Percentiles rank a stretch among this genome's conserved stretches.
Evolutionary conservation across 2,113 vertebrate genomes (phyloP).

Genomic region (Hydropotes inermis): DNA sequence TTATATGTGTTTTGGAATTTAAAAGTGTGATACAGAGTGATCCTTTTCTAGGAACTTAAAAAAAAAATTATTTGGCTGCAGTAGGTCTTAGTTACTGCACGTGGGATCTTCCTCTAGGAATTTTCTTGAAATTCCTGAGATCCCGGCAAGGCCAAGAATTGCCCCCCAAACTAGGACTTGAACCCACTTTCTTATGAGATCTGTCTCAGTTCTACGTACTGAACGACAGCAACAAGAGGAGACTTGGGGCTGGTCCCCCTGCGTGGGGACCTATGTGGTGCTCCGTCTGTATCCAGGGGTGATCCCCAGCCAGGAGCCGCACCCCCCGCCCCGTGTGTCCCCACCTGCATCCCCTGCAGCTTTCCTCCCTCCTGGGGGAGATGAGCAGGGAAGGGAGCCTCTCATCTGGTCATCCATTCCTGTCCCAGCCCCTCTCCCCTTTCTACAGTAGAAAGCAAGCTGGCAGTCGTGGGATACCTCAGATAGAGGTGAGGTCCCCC

Average conservation of each 20-base stretch:
- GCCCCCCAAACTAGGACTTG: accelerated
- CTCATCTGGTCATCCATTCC: neutral
- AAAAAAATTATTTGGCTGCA: neutral
- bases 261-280: neutral
- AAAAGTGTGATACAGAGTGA: neutral
- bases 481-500: neutral
- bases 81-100: neutral
- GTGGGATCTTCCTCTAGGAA: neutral
- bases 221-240: neutral
- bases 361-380: neutral
- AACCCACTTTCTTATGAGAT: neutral
- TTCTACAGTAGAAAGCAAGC: neutral
- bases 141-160: neutral
- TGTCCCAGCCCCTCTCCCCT: neutral
- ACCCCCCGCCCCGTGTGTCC: too few relatives aligned
- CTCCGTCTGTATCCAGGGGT: neutral
- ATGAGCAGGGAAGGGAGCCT: neutral
- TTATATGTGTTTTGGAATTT: neutral
- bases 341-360: accelerated
- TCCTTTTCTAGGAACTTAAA: neutral
- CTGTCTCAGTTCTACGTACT: neutral
- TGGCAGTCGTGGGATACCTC: accelerated
- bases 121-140: neutral
- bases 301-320: too few relatives aligned
- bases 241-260: neutral